phyloP scores from a whole-genome alignment of 2,888 invertebrate genomes.

The Agrotis exclamationis region DNA sequence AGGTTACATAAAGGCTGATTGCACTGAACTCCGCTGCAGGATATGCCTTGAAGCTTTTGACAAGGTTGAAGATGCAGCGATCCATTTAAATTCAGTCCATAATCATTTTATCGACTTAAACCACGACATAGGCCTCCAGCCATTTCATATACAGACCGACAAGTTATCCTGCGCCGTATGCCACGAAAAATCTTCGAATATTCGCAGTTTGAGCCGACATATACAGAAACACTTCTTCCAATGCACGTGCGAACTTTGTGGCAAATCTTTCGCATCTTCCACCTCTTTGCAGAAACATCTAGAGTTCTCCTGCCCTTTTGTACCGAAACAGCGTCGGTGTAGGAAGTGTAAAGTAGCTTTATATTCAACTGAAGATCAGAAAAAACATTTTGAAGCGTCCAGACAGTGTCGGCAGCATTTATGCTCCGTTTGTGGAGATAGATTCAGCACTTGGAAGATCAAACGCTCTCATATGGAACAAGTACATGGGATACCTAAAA shows the following conservation, averaged over 20 bases:
- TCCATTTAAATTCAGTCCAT: constrained; percentile 73
- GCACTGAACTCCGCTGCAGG: constrained; percentile 77
- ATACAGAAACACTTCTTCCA: constrained; percentile 78
- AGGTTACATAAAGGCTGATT: constrained; percentile 76
- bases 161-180: constrained; percentile 76
- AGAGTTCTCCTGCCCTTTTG: constrained; percentile 61
- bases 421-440: constrained; percentile 76
- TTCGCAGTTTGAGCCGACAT: constrained; percentile 78
- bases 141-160: constrained; percentile 73
- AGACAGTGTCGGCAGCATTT: constrained; percentile 75
- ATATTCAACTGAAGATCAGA: constrained; percentile 72
- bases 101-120: constrained; percentile 68
- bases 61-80: constrained; percentile 68
- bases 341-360: constrained; percentile 75
- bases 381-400: constrained; percentile 68
- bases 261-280: constrained; percentile 76
- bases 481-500: constrained; percentile 74
- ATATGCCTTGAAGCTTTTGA: constrained; percentile 70
- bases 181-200: constrained; percentile 69
- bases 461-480: constrained; percentile 74
- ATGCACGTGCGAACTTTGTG: constrained; percentile 80
- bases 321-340: constrained; percentile 72
- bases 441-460: constrained; percentile 73
- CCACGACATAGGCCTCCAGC: constrained; percentile 76
- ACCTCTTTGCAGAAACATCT: constrained; percentile 73